Evolutionary conservation across 2,888 invertebrate genomes (phyloP).

Genomic region (Phytoseiulus persimilis): DNA sequence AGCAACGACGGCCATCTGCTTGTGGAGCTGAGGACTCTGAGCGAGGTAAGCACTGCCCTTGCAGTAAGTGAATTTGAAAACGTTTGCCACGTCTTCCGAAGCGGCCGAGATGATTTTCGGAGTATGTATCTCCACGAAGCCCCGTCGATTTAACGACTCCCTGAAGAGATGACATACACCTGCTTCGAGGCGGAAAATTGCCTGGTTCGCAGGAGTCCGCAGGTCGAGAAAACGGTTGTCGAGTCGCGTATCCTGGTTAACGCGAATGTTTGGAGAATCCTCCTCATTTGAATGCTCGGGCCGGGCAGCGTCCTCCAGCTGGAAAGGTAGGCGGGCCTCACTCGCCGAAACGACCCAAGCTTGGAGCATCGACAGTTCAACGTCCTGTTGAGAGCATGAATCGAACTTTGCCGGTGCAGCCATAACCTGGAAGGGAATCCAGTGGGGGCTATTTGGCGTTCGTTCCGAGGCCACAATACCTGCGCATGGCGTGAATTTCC

Average conservation of each 20-base stretch:
- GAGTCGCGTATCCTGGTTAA: slow-evolving; percentile 90
- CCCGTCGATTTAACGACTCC: slow-evolving; percentile 65
- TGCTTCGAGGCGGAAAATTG: slow-evolving; percentile 83
- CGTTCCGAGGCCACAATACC: no score
- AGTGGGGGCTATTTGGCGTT: no score
- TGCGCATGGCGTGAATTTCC: no score
- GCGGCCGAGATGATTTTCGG: slow-evolving; percentile 97
- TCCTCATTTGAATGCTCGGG: slow-evolving; percentile 64
- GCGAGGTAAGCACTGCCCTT: slow-evolving; percentile 88
- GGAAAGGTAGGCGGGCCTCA: slow-evolving; percentile 74
- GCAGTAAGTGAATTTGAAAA: slow-evolving; percentile 89
- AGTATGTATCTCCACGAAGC: slow-evolving; percentile 94
- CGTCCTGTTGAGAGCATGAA: slow-evolving; percentile 73
- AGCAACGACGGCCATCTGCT: slow-evolving; percentile 98
- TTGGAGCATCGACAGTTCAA: slow-evolving; percentile 66
- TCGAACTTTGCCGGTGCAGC: slow-evolving; percentile 67
- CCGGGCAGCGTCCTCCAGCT: slow-evolving; percentile 90
- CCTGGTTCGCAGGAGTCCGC: slow-evolving; percentile 92
- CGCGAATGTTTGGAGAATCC: slow-evolving; percentile 69
- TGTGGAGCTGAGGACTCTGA: slow-evolving; percentile 96
- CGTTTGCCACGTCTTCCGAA: slow-evolving; percentile 88
- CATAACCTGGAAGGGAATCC: slow-evolving; percentile 47
- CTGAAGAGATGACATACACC: slow-evolving; percentile 86
- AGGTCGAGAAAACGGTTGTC: slow-evolving; percentile 87
- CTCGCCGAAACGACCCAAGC: slow-evolving; percentile 78